Evolutionary conservation across 2,113 vertebrate genomes (phyloP), one percentile per base, ranked within the genome.

Genomic region (Callopanchax toddi): DNA sequence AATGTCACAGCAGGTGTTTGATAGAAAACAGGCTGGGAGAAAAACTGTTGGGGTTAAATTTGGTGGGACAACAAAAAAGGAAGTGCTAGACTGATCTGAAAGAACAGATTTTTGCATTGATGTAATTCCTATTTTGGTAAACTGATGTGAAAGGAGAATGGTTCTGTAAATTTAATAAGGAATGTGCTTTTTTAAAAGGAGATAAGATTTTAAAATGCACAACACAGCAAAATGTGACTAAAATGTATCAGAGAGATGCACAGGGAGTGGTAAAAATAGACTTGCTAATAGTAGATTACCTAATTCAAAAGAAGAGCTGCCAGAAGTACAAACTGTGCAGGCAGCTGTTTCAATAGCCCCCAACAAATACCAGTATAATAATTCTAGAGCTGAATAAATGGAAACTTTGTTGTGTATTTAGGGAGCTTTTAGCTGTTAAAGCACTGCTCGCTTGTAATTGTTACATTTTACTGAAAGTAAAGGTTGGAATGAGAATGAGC

Each of bases 261-360:
- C 29, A 36, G 8, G 11, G 5, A 11, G 10, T 36, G 11, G 9
- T 67, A 64, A 34, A 76, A 76, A 55, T 37, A 57, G 55, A 67
- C 45, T 25, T 20, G 4, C 16, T 60, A 34, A 53, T 29, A 60
- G 51, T 49, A 71, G 29, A 44, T 61, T 60, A 21, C 42, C 46
- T 17, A 20, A 66, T 44, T 63, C 26, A 71, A 51, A 66, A 48
- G 12, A 10, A 49, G 79, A 40, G 73, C 20, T 74, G 76, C 42
- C 26, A 48, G 48, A 56, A 55, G 65, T 29, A 1, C 53, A 70
- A 56, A n/a, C n/a, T n/a, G 0, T 17, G 43, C 34, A 36, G 9
- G 59, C 63, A 66, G 52, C 76, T 72, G 70, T 48, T 80, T 66
- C 64, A 73, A 69, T 75, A 63, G 22, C 45, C 42, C 17, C 54